Conservation (phyloP, 2,113 vertebrate genomes). For the Buteo buteo region DNA sequence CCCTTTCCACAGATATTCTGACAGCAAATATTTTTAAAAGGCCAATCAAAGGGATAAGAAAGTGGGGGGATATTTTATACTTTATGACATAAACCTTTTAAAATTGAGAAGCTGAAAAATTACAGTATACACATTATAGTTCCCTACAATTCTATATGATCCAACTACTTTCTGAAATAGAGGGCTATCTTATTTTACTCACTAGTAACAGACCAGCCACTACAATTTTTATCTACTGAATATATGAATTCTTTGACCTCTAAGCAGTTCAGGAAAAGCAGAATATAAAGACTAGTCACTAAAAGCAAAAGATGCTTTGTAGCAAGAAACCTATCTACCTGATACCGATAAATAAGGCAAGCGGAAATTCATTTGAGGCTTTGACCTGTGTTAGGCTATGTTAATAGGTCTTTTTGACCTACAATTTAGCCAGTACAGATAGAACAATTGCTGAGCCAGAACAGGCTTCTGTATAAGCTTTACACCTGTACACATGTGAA, state of each 20-base stretch:
- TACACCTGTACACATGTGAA: background rate
- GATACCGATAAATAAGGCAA: background rate
- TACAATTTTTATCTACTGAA: background rate
- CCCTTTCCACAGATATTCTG: background rate
- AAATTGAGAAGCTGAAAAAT: background rate
- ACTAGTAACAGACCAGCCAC: background rate
- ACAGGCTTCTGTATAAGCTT: background rate
- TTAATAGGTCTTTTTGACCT: background rate
- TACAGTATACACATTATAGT: background rate
- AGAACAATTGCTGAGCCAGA: background rate
- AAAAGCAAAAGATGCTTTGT: background rate
- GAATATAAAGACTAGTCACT: background rate
- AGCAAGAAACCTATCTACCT: background rate
- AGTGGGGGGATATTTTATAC: background rate
- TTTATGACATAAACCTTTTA: background rate
- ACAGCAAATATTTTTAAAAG: background rate
- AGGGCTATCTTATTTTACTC: background rate
- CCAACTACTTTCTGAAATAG: background rate
- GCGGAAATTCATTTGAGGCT: background rate
- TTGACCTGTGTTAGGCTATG: background rate
- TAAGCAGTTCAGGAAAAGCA: background rate
- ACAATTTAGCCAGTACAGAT: background rate
- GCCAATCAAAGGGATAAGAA: background rate
- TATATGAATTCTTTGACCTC: background rate
- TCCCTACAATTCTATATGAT: background rate